Evolutionary conservation across 1,140 invertebrate genomes (phyloP), one percentile per base, ranked within the genome.

Genomic region (Drosophila pseudoananassae): DNA sequence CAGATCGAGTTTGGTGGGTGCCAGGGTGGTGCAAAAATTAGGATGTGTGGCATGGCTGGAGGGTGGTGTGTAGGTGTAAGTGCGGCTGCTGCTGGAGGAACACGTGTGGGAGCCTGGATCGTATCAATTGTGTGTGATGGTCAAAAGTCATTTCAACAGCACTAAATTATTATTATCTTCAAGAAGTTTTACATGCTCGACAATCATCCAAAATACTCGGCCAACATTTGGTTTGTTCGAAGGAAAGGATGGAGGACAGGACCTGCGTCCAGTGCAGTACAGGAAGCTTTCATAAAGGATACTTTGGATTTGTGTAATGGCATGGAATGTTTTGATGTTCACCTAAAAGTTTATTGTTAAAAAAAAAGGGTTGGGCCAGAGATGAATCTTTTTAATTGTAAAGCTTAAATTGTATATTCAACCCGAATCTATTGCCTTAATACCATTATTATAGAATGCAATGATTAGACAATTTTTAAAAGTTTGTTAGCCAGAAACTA

Each of bases 121-220:
- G 80, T 91, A 91, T 91, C 90, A 91, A 91, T 91, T 91, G 85
- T 91, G 90, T 88, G 87, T 91, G 90, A 91, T 91, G 90, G 90
- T 91, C 90, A 91, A 91, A 91, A 91, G 90, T 90, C 90, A 91
- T 91, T 91, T 91, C 90, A 91, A 91, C 90, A 91, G 76, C 90
- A 91, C 90, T 91, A 91, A 91, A 91, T 91, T 91, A 91, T 91
- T 91, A 91, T 91, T 91, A 91, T 91, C 90, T 91, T 91, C 76
- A 90, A 91, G 90, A 91, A 91, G 90, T 91, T 91, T 83, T 71
- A 89, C 90, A 91, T 85, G 70, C 73, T 79, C 72, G 72, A 90
- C 83, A 88, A 83, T 88, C 83, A 83, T 89, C 71, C 78, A 64
- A 83, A 87, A 69, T 70, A 63, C 55, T 64, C 50, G 58, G 57